Evolutionary conservation across 2,888 invertebrate species (phyloP), one percentile per base, ranked within the genome.

Genomic region (Caenorhabditis sp.): DNA sequence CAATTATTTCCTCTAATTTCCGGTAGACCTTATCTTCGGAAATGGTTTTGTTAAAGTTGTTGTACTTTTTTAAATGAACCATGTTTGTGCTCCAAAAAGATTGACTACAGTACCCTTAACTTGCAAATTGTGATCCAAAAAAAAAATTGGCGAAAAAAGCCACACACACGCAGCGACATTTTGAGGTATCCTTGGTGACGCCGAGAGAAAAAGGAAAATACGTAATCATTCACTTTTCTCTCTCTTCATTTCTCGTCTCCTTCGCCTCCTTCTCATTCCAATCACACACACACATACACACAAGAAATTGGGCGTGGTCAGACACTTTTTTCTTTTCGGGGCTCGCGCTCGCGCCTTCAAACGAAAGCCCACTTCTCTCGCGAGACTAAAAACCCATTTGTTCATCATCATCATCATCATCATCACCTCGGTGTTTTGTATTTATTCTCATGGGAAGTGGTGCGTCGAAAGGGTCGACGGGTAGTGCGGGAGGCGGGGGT

Each of bases 391-490:
- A 8, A 25, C 23, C 49, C 20, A 56, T n/a, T 26, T 57, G 4
- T 50, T 50, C n/a, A n/a, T n/a, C n/a, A n/a, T n/a, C n/a, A n/a
- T n/a, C n/a, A n/a, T n/a, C n/a, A n/a, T n/a, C n/a, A n/a, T n/a
- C n/a, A n/a, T n/a, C n/a, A n/a, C 14, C 17, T 25, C 38, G 8
- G 23, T 17, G 20, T 57, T 64, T 64, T 25, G 25, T 38, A 26
- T 17, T 7, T 43, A 43, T 17, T 14, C 12, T 12, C 43, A 77
- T 77, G 77, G 77, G 76, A 53, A 73, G 72, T 43, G 78, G 76
- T 10, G 70, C 76, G 36, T 67, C 78, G 31, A 76, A 76, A 53
- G 59, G 59, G 49, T 54, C 52, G n/a, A n/a, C n/a, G n/a, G n/a
- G n/a, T n/a, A n/a, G n/a, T n/a, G n/a, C n/a, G n/a, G n/a, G n/a